Base-by-base conservation (phyloP, 2,113 vertebrate species). In the Prionailurus bengalensis region DNA sequence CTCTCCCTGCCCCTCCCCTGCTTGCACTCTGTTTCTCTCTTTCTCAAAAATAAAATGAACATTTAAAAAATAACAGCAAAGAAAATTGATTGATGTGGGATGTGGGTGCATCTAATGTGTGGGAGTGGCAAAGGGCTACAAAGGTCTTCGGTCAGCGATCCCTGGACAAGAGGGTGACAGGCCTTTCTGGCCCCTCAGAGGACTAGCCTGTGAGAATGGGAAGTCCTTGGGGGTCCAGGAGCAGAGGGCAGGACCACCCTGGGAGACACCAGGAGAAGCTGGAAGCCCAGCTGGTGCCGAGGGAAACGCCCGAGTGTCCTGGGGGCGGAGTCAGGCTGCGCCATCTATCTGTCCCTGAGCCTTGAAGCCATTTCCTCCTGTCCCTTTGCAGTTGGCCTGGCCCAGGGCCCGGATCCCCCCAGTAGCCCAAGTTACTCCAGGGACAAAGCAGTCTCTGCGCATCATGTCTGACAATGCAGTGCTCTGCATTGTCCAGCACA, bases 21-120 rank as follows among this genome's bases (percentile, higher is more conserved):
- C 51, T 51, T 51, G 3, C 51, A 14, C 3, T 12, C 51, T 51
- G 11, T 51, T 14, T 51, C 51, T 51, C 51, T 51, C 51, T 51
- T 51, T 51, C 51, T 51, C 51, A 51, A 51, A 51, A 51, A 13
- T 51, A 51, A 51, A 51, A 51, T 42, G 42, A 51, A 45, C 45
- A 45, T 45, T 45, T 51, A 51, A 73, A 25, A 81, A 4, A 17
- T 17, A 73, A 58, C 19, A 0, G 36, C 8, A 83, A 79, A 16
- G 45, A 76, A 58, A 55, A 17, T 14, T 0, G 7, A 7, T 70
- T 16, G 13, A 5, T 1, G 0, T 33, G 21, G 23, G 14, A 68
- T 6, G 7, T 3, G 36, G 14, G 79, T 11, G 3, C 21, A 2
- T 12, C 53, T 15, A 10, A 27, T 0, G 0, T 25, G 33, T 16